phyloP scores from a whole-genome alignment of 2,113 vertebrate species.

The Oncorhynchus nerka region DNA sequence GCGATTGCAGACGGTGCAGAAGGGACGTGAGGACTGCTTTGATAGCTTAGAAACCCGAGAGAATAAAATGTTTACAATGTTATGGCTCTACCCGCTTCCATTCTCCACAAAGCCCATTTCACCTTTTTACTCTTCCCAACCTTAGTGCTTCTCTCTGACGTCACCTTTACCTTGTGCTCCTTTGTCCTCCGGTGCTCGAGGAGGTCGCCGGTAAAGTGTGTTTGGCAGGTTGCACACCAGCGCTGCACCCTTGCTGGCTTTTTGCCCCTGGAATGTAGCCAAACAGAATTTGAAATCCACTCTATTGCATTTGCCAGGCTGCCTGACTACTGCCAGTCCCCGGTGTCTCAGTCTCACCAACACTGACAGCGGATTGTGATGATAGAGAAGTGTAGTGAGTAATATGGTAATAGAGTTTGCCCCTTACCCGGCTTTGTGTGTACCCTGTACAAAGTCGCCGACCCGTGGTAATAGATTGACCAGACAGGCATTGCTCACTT shows the following conservation, averaged over 20 bases:
- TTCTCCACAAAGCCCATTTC: too few species aligned
- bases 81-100: too few species aligned
- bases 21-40: slow-evolving; percentile 87
- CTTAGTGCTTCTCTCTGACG: too few species aligned
- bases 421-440: slow-evolving; percentile 63
- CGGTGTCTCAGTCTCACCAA: too few species aligned
- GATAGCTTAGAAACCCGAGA: slow-evolving; percentile 70
- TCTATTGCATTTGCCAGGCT: too few species aligned
- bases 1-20: slow-evolving; percentile 87
- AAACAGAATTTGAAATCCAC: too few species aligned
- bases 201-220: slow-evolving; percentile 84
- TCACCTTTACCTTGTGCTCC: slow-evolving; percentile 84
- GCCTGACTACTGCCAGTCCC: too few species aligned
- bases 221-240: slow-evolving; percentile 92
- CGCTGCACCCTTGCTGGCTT: slow-evolving; percentile 40
- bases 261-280: too few species aligned
- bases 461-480: slow-evolving; percentile 78
- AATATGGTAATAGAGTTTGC: slow-evolving; percentile 21
- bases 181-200: slow-evolving; percentile 86
- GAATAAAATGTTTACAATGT: too few species aligned
- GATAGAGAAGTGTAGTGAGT: too few species aligned
- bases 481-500: slow-evolving; percentile 79
- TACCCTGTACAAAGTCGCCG: slow-evolving; percentile 64
- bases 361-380: too few species aligned
- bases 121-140: too few species aligned